Base-by-base conservation (phyloP, 2,113 vertebrate species). In the Hepsetus odoe region DNA sequence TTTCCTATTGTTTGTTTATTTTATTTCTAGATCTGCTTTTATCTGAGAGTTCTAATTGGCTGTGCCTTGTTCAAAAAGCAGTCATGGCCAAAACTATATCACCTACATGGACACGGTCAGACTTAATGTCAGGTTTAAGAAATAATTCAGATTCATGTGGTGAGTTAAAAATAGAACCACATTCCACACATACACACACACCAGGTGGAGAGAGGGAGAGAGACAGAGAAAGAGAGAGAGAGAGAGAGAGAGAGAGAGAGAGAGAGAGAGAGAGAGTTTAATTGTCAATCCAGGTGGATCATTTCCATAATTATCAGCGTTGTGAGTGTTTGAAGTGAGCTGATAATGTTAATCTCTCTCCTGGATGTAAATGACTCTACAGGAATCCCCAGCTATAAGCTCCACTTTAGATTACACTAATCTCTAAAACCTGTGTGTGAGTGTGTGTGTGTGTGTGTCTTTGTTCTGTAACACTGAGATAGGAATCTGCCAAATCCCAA, bases 401-500 rank as follows among this genome's bases (percentile, higher is more conserved):
- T 53, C 56, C 20, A 32, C 51, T 51, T 10, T 55, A 68, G 64
- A 68, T 76, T 76, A 68, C 74, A 76, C 33, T 77, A 70, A 77
- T 69, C 75, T 77, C 13, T 46, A 77, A 70, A 56, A 44, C 40
- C 66, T 62, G 8, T 16, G 12, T n/a, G n/a, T n/a, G n/a, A n/a
- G 66, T 79, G 76, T 79, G 70, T 70, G 75, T 78, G 75, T 74
- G 61, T 46, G 55, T 75, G 72, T 82, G 69, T 74, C 35, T 46
- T 68, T 77, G 38, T 67, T 58, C 13, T 53, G 28, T 59, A 30
- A 80, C 66, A 76, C 9, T 8, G 20, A 80, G 77, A 83, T 83
- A 80, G 80, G 40, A 80, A 83, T 83, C 73, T 73, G 73, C 49
- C 67, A 76, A 80, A 83, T 74, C 70, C 59, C 28, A 26, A 74